phyloP scores from a whole-genome alignment of 2,113 vertebrate genomes.

The Psilopsiagon aymara region DNA sequence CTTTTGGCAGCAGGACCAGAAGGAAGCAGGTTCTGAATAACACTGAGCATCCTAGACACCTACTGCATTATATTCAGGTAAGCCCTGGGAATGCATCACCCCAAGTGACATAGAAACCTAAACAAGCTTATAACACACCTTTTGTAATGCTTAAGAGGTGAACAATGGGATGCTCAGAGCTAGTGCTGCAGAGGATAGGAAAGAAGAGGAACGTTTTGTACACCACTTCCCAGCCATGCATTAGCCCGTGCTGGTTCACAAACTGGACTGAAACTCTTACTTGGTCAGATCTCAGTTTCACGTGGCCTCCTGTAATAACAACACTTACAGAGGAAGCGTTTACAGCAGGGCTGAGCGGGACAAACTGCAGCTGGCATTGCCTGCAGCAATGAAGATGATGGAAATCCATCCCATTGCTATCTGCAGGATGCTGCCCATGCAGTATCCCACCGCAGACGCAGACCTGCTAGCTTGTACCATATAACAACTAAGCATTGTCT shows the following conservation, averaged over 20 bases:
- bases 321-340: neutral
- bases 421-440: neutral
- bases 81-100: neutral
- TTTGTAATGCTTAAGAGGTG: neutral
- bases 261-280: neutral
- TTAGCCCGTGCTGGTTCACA: neutral
- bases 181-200: neutral
- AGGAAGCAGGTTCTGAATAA: neutral
- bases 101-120: neutral
- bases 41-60: neutral
- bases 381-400: neutral
- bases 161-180: accelerated
- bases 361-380: neutral
- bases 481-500: neutral
- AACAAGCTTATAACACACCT: neutral
- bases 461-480: neutral
- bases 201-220: neutral
- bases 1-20: neutral
- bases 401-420: neutral
- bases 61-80: neutral
- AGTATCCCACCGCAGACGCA: accelerated
- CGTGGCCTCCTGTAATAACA: neutral
- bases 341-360: neutral
- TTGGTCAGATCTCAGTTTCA: neutral
- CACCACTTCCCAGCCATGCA: neutral